Conservation (phyloP, 2,113 vertebrate species). For the Larimichthys crocea region DNA sequence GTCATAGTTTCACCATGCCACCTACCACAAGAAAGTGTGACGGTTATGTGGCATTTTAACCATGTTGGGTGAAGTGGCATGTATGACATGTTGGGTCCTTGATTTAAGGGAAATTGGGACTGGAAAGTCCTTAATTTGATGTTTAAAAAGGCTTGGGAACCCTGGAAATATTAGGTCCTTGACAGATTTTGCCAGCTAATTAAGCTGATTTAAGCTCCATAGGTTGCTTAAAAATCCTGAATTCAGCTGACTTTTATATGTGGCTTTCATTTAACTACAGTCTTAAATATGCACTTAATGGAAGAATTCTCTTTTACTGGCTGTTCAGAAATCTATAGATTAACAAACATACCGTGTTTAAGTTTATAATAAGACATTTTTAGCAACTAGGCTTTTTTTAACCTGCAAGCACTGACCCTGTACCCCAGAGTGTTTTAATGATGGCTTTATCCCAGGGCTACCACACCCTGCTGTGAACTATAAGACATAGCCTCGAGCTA, state of each 20-base stretch:
- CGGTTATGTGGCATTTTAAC: too few relatives aligned
- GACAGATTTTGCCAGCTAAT: neutral
- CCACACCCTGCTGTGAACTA: conserved; percentile 26
- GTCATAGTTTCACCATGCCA: too few relatives aligned
- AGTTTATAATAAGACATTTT: neutral
- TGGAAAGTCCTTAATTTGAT: too few relatives aligned
- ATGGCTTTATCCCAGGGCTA: conserved; percentile 30
- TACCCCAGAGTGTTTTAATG: conserved; percentile 11
- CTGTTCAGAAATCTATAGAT: neutral
- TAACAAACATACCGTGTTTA: neutral
- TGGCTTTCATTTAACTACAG: neutral
- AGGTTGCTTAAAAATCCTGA: neutral
- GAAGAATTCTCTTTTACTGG: too few relatives aligned
- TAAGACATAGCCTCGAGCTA: conserved; percentile 46
- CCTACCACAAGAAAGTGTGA: too few relatives aligned
- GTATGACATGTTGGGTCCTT: too few relatives aligned
- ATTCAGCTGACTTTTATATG: neutral
- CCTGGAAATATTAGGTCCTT: too few relatives aligned
- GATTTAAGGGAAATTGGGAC: too few relatives aligned
- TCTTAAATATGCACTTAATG: neutral
- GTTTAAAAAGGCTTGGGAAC: too few relatives aligned
- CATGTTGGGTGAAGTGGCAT: too few relatives aligned
- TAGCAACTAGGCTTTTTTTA: conserved; percentile 7
- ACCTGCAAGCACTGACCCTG: conserved; percentile 19
- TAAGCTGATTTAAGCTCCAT: neutral